Evolutionary conservation across 1,140 invertebrate genomes (phyloP).

Genomic region (Drosophila miranda): DNA sequence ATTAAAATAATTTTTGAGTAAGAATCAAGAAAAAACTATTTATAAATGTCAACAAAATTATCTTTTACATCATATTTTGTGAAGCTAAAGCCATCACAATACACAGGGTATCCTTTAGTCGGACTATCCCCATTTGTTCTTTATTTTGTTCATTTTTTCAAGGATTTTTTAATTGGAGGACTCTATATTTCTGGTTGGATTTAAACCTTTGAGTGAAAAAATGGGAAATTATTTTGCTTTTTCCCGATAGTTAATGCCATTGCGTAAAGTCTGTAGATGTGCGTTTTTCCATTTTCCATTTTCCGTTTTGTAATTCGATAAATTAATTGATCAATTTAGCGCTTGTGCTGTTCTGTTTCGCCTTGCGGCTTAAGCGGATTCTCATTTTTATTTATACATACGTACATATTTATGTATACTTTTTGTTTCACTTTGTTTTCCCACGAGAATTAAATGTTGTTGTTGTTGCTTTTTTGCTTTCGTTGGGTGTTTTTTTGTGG

Average conservation of each 20-base stretch:
- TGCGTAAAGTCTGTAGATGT: slow-evolving; percentile 18
- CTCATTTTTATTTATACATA: slow-evolving; percentile 32
- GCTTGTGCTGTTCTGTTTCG: slow-evolving; percentile 28
- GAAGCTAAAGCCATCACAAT: too few relatives aligned
- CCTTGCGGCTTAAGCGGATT: slow-evolving; percentile 65
- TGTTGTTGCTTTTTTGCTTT: not conserved
- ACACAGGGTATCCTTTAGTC: too few relatives aligned
- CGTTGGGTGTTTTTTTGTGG: slow-evolving; percentile 4
- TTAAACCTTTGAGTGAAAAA: slow-evolving; percentile 1
- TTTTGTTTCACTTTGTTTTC: slow-evolving; percentile 38
- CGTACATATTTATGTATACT: too few relatives aligned
- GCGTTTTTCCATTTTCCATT: slow-evolving; percentile 37
- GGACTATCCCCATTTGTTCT: slow-evolving; percentile 4
- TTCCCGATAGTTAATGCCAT: slow-evolving; percentile 39
- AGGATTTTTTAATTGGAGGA: too few relatives aligned
- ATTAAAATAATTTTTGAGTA: too few relatives aligned
- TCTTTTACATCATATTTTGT: too few relatives aligned
- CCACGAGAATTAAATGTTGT: slow-evolving; percentile 26
- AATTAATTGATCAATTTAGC: slow-evolving; percentile 78
- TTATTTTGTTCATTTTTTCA: slow-evolving; percentile 9
- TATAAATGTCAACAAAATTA: too few relatives aligned
- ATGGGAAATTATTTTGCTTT: slow-evolving; percentile 25
- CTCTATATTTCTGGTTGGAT: too few relatives aligned
- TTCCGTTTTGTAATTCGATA: slow-evolving; percentile 71
- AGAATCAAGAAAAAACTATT: too few relatives aligned